Percentiles rank a stretch among this genome's conserved stretches.
These are phyloP conservation scores for Denticeps clupeoides DNA, from an alignment of 2,797 vertebrate genomes.

Conservation along the genomic window DNA sequence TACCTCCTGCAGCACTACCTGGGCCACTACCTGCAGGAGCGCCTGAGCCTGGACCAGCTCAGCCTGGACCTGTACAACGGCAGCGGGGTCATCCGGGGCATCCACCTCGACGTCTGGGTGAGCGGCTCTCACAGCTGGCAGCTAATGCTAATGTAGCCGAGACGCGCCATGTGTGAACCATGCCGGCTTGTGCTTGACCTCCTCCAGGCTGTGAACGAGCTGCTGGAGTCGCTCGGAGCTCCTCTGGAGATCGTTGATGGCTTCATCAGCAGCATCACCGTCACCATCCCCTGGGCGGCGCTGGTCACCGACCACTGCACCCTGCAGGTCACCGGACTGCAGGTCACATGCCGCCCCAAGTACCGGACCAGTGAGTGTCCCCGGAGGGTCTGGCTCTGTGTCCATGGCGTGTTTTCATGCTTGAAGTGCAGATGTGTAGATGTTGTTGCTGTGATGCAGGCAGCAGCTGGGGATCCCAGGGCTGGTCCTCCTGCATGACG, in stretches of 20 bases:
- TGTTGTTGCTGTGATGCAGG: constrained; percentile 30
- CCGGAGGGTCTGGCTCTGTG: too few species aligned
- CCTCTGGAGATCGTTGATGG: constrained; percentile 85
- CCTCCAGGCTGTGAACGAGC: constrained; percentile 76
- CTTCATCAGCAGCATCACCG: constrained; percentile 74
- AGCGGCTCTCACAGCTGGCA: too few species aligned
- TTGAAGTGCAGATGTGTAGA: neutral
- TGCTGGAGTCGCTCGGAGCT: constrained; percentile 73
- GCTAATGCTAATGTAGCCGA: too few species aligned
- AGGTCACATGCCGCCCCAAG: constrained; percentile 81
- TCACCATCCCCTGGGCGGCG: constrained; percentile 85
- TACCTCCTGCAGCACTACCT: constrained; percentile 88
- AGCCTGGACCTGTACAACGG: constrained; percentile 88
- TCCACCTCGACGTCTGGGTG: constrained; percentile 86
- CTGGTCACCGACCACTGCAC: constrained; percentile 86
- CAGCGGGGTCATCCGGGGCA: constrained; percentile 76
- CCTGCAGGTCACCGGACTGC: constrained; percentile 72
- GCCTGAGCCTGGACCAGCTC: constrained; percentile 83
- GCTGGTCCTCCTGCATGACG: constrained; percentile 84
- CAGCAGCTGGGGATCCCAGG: constrained; percentile 70
- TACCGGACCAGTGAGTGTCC: constrained; percentile 73
- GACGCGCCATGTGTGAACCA: too few species aligned
- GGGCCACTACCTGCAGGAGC: constrained; percentile 84
- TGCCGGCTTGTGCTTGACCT: neutral
- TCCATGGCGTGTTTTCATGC: neutral